These are phyloP conservation scores for Raphicerus campestris DNA, from an alignment of 2,113 vertebrate genomes.

Conservation along the genomic window DNA sequence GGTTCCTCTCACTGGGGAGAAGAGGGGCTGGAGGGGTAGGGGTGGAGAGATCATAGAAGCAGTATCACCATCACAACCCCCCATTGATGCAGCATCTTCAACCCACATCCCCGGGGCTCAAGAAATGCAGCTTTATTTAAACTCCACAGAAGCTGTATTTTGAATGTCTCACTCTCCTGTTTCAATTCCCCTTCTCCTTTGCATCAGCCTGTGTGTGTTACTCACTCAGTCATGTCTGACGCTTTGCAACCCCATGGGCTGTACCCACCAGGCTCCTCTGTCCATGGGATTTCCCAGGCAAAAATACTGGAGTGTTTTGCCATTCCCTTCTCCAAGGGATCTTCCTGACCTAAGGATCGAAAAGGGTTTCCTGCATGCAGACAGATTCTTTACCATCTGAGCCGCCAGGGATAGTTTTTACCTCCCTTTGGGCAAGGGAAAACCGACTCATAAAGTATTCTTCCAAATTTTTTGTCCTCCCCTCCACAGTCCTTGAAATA, in stretches of 20 bases:
- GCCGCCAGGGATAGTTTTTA: neutral
- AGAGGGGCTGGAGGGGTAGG: neutral
- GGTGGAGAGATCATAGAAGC: neutral
- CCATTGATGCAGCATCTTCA: neutral
- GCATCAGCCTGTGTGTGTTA: neutral
- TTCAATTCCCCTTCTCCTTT: neutral
- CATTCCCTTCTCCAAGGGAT: neutral
- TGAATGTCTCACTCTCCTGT: neutral
- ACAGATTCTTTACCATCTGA: neutral
- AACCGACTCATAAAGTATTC: neutral
- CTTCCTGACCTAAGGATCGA: neutral
- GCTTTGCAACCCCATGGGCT: neutral
- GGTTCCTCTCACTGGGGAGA: neutral
- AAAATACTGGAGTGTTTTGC: neutral
- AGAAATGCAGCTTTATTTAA: neutral
- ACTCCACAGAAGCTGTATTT: neutral
- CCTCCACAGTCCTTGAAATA: neutral
- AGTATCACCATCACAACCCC: neutral
- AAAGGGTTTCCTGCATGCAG: neutral
- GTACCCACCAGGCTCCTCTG: neutral
- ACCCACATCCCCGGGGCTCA: neutral
- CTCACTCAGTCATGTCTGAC: neutral
- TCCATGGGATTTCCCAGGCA: neutral
- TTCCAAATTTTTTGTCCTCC: neutral
- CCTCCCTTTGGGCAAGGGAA: neutral